Evolutionary conservation across 2,113 vertebrate species (phyloP).

Genomic region (Ahaetulla prasina): DNA sequence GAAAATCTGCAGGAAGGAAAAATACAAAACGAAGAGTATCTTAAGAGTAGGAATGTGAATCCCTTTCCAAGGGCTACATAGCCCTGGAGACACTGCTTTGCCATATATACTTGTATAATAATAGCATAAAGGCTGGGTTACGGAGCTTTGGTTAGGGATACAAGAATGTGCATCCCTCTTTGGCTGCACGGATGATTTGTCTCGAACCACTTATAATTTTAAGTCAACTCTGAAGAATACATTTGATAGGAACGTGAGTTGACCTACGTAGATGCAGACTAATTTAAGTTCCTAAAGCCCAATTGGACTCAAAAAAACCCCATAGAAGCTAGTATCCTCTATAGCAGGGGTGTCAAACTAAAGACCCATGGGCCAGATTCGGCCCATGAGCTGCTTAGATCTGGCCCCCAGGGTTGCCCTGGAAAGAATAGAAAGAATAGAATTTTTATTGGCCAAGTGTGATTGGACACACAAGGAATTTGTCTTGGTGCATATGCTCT

Average conservation of each 20-base stretch:
- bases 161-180: too few relatives aligned
- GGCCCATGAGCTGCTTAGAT: too few relatives aligned
- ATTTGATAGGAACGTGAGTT: not conserved
- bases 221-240: not conserved
- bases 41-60: not conserved
- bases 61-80: rapidly evolving
- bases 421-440: too few relatives aligned
- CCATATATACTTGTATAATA: not conserved
- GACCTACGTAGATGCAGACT: not conserved
- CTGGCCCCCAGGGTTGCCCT: too few relatives aligned
- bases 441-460: too few relatives aligned
- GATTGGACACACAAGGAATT: too few relatives aligned
- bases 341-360: not conserved
- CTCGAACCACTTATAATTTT: not conserved
- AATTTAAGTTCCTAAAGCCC: not conserved
- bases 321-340: not conserved
- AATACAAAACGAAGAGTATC: not conserved
- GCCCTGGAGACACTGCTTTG: not conserved
- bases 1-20: conserved; percentile 73
- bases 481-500: too few relatives aligned
- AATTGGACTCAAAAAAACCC: not conserved
- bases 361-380: too few relatives aligned
- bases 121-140: not conserved
- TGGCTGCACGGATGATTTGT: not conserved
- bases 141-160: not conserved